Base-by-base conservation (phyloP, 2,113 vertebrate genomes). In the Pygathrix nemaeus region DNA sequence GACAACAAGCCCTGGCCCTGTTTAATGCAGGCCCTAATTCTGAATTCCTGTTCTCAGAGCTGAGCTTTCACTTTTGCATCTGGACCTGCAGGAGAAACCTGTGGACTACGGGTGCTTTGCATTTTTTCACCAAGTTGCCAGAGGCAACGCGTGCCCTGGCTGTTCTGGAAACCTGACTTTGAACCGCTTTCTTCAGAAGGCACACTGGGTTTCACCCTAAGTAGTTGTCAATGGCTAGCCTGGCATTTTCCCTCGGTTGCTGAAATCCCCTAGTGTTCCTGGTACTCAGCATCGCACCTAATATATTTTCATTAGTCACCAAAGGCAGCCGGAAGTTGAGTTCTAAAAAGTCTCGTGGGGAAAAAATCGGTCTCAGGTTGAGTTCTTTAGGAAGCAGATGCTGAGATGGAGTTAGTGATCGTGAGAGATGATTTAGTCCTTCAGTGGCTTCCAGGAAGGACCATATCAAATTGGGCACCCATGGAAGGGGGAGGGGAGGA, bases 251-350 rank as follows among this genome's bases (percentile, higher is more conserved):
- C 80, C 94, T 81, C 40, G 45, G 55, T 38, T 35, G n/a, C 50
- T 88, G 80, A 88, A 43, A 35, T 17, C 23, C 38, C 13, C 35
- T 52, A 32, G 40, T 48, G 14, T 35, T 94, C 52, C 94, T 57
- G 45, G 88, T 81, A 50, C 66, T 66, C 83, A 66, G 66, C 75
- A 92, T 92, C 70, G 48, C 43, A 59, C 66, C 43, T 70, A 38
- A 75, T 88, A 43, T 68, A 88, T 87, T 93, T 93, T 75, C 66
- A n/a, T 61, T 93, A 79, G 35, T 87, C 75, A 82, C 57, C 3
- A 17, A 88, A 85, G 79, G 79, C 20, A 27, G 17, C 20, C 11
- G 0, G 45, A 88, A 94, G 61, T 57, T 0, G 17, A 93, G 82
- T 70, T 85, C 43, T 73, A 79, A 92, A 88, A 95, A 83, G 68